Conservation (phyloP, 2,797 vertebrate species). For the Chaunax sp. region DNA sequence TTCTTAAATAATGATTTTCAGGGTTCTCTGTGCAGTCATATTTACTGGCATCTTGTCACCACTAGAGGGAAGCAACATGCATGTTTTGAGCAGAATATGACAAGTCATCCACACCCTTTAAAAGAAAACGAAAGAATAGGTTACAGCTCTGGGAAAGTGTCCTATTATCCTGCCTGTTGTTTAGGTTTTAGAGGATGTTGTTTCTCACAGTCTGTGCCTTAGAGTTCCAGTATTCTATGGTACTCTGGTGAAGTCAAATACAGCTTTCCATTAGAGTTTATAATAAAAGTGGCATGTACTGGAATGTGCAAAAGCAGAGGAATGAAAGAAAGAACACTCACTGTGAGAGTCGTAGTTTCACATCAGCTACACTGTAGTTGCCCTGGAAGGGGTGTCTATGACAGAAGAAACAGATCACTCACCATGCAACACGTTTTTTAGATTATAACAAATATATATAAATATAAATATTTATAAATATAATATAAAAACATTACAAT, state of each 20-base stretch:
- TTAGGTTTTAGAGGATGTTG: fast-evolving
- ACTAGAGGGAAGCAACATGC: constrained; percentile 51
- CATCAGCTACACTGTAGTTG: constrained; percentile 94
- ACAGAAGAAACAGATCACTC: constrained; percentile 3
- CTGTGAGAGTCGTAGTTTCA: constrained; percentile 96
- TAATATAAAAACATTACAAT: no score
- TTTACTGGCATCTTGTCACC: constrained; percentile 10
- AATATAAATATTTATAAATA: no score
- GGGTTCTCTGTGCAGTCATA: no score
- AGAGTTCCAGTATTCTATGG: not conserved
- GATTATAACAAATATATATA: no score
- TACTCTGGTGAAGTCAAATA: not conserved
- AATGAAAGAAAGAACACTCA: constrained; percentile 81
- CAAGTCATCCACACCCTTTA: no score
- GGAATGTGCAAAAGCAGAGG: not conserved
- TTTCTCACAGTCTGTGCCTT: not conserved
- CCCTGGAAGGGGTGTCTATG: constrained; percentile 96
- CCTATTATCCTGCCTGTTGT: fast-evolving
- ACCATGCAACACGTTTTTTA: not conserved
- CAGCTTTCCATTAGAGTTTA: fast-evolving
- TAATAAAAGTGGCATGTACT: not conserved
- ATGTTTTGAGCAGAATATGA: not conserved
- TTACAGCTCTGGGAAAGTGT: not conserved
- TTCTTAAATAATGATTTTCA: no score
- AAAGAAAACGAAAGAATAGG: not conserved